phyloP scores from a whole-genome alignment of 2,888 invertebrate genomes.

The Pristionchus exspectatus region DNA sequence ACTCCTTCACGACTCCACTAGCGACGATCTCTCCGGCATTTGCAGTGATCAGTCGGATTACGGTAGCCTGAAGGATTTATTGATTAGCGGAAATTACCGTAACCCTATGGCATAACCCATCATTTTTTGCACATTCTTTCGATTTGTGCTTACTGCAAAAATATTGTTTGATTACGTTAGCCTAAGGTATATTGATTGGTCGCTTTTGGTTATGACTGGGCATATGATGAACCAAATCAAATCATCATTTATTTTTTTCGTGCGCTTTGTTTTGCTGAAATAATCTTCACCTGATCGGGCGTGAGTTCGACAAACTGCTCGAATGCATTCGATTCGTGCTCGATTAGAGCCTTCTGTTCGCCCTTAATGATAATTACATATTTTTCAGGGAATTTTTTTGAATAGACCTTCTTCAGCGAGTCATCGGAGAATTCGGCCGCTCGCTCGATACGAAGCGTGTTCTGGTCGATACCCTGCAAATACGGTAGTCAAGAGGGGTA shows the following conservation, averaged over 20 bases:
- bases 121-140: too few species aligned
- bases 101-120: background rate
- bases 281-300: constrained; percentile 41
- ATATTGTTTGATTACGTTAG: too few species aligned
- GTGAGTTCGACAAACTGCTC: constrained; percentile 38
- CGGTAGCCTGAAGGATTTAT: constrained; percentile 55
- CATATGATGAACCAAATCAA: too few species aligned
- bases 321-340: constrained; percentile 23
- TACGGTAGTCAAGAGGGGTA: background rate
- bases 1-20: constrained; percentile 56
- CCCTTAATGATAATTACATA: background rate
- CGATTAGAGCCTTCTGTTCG: constrained; percentile 38
- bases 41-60: constrained; percentile 65
- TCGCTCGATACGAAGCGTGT: background rate
- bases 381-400: too few species aligned
- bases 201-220: too few species aligned
- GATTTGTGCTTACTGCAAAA: too few species aligned
- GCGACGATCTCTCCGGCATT: constrained; percentile 70
- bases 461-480: constrained; percentile 42
- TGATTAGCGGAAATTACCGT: background rate
- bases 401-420: constrained; percentile 20
- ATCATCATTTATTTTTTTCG: too few species aligned
- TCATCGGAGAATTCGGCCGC: background rate
- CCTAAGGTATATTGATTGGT: background rate
- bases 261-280: too few species aligned